phyloP scores from a whole-genome alignment of 2,888 invertebrate species.

The Macrophya alboannulata region DNA sequence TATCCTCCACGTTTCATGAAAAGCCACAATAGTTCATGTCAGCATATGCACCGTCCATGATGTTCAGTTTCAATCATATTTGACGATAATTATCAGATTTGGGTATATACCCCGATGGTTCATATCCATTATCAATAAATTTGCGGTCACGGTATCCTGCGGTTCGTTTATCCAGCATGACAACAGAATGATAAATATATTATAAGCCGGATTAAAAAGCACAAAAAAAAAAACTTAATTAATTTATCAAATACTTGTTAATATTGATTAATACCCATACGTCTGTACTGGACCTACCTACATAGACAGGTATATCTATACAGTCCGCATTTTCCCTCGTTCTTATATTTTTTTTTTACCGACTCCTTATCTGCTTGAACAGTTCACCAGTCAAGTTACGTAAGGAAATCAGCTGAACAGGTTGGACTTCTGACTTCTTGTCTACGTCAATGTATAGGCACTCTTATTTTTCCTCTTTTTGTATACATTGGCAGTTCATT shows the following conservation, averaged over 20 bases:
- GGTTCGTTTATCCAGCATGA: conserved; percentile 9
- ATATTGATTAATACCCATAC: not conserved
- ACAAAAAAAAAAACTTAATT: not conserved
- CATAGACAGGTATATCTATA: not conserved
- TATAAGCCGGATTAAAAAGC: not conserved
- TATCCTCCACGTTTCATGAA: not conserved
- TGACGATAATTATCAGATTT: not conserved
- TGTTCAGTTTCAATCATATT: not conserved
- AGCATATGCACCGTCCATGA: not conserved
- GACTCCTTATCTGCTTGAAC: not conserved
- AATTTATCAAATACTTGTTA: conserved; percentile 2
- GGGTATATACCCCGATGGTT: not conserved
- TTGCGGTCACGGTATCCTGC: not conserved
- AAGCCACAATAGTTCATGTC: not conserved
- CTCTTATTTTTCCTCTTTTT: not conserved
- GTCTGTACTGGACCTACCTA: no score
- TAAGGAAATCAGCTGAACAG: conserved; percentile 31
- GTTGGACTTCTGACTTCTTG: conserved; percentile 19
- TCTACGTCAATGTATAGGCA: not conserved
- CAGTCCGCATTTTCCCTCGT: not conserved
- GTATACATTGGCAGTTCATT: not conserved
- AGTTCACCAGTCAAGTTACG: conserved; percentile 6
- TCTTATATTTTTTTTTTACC: not conserved
- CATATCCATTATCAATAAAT: conserved; percentile 33
- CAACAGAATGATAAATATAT: conserved; percentile 14